Conservation (phyloP, 2,113 vertebrate species). For the Labrus mixtus region DNA sequence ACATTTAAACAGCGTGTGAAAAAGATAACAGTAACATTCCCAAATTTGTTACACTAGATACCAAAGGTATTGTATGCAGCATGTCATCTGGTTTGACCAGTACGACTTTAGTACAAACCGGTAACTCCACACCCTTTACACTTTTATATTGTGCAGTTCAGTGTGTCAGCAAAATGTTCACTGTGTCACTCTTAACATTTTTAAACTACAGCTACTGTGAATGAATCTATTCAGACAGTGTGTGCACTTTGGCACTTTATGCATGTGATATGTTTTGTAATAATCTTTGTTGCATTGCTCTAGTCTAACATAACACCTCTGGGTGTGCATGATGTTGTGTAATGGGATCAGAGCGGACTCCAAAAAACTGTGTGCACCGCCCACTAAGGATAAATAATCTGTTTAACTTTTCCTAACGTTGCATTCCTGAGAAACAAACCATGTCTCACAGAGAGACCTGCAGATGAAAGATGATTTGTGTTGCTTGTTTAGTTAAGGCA, state of each 20-base stretch:
- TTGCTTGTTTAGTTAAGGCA: conserved; percentile 16
- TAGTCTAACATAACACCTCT: conserved; percentile 28
- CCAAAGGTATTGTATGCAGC: conserved; percentile 36
- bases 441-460: conserved; percentile 14
- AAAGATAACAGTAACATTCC: conserved; percentile 8
- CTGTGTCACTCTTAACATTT: conserved; percentile 9
- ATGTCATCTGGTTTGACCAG: conserved; percentile 69
- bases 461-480: conserved; percentile 18
- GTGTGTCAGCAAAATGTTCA: conserved; percentile 3
- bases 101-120: conserved; percentile 62
- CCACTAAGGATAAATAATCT: conserved; percentile 7
- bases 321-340: conserved; percentile 46
- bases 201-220: conserved; percentile 10
- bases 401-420: conserved; percentile 1
- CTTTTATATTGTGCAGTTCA: conserved; percentile 21
- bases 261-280: conserved; percentile 12
- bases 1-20: background rate
- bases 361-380: conserved; percentile 28
- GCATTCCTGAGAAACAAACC: conserved; percentile 54
- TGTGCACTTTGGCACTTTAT: background rate
- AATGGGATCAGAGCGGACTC: conserved; percentile 44
- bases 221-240: background rate
- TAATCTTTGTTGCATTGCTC: background rate
- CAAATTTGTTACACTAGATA: conserved; percentile 25
- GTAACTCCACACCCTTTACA: conserved; percentile 65